Base-by-base conservation (phyloP, 2,888 invertebrate genomes). In the Carabus problematicus region DNA sequence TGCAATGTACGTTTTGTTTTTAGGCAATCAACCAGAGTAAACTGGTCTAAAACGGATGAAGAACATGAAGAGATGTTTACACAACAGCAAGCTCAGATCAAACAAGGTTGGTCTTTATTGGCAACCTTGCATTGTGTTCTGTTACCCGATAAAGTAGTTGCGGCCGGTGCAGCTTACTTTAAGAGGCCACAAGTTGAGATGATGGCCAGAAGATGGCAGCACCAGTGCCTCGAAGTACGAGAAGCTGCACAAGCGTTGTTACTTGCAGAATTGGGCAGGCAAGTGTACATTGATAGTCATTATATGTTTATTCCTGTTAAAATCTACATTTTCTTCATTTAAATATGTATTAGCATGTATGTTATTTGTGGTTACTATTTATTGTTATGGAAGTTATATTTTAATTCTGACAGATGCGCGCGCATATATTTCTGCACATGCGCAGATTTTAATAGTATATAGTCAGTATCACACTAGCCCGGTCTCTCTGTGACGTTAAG, bases 201-300 rank as follows among this genome's bases (percentile, higher is more conserved):
- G 90, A 87, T 99, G 85, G 98, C 98, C 0, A 89, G 97, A 14
- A 87, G 97, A 71, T 99, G 99, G 99, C 98, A 99, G 80, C 98
- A 99, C 83, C 94, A 97, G 75, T 99, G 98, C 81, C 87, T 98
- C 4, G 98, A 99, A 85, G 96, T 97, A 56, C 86, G 99, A 3
- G 97, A 98, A 82, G 98, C 98, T 0, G 94, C 98, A 0, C 99
- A 99, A 78, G 97, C 98, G 8, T 84, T 99, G 40, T 84, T 99
- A 0, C 84, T 98, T 11, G 97, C 98, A 0, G 99, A 99, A 82
- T 84, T 99, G 39, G 89, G 92, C 71, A 87, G 95, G 85, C 85
- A 49, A 72, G n/a, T 42, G 42, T 60, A 49, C 40, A 14, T 41
- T 12, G 19, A 40, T 64, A 29, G 3, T 29, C 29, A 29, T 29